phyloP scores from a whole-genome alignment of 2,797 vertebrate species.

The Mormyrops attenuatus region DNA sequence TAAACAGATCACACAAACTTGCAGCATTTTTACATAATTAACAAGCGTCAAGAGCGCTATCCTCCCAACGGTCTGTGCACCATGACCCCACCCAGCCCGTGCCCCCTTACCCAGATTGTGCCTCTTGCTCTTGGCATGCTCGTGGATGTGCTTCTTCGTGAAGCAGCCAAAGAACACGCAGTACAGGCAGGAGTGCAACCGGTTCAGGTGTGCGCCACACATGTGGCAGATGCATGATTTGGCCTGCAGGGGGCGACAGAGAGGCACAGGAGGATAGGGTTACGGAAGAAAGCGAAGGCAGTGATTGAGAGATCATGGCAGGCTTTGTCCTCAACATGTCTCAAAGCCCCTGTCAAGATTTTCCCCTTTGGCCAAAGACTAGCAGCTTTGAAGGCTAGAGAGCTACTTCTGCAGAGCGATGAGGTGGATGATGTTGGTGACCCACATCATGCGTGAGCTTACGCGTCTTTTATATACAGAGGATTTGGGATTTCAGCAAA shows the following conservation, averaged over 20 bases:
- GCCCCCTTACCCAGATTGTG: constrained; percentile 82
- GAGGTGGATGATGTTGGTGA: not conserved
- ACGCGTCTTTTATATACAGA: not conserved
- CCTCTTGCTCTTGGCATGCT: constrained; percentile 93
- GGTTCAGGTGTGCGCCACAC: constrained; percentile 91
- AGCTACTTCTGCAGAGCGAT: not conserved
- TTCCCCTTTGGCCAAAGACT: not conserved
- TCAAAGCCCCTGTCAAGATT: not conserved
- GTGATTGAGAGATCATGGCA: not conserved
- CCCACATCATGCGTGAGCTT: not conserved
- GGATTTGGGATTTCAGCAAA: not conserved
- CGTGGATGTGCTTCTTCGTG: constrained; percentile 97
- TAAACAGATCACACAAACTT: not conserved
- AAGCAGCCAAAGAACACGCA: constrained; percentile 98
- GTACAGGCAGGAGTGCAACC: constrained; percentile 97
- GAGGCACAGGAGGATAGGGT: constrained; percentile 1
- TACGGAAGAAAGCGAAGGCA: constrained; percentile 4
- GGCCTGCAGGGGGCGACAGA: constrained; percentile 60
- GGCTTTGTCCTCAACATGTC: not conserved
- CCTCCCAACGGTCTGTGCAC: not conserved
- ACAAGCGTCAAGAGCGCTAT: not conserved
- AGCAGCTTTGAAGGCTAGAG: not conserved
- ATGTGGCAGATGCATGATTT: constrained; percentile 98
- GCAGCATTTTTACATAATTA: not conserved
- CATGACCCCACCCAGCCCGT: not conserved